Evolutionary conservation across 1,140 invertebrate species (phyloP).

Genomic region (Hylyphantes graminicola): DNA sequence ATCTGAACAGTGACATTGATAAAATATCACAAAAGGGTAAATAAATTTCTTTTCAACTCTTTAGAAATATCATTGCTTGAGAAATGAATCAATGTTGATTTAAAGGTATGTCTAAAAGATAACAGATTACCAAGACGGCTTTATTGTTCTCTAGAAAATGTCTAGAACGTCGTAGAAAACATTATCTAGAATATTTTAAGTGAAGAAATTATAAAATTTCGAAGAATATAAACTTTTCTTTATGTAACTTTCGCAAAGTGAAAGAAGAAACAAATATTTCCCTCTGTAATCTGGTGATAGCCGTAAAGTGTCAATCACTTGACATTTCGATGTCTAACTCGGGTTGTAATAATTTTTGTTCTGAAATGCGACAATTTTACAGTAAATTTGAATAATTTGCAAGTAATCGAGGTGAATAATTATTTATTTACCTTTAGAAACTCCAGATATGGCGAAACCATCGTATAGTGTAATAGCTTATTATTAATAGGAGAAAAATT

Average conservation of each 20-base stretch:
- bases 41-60: too few relatives aligned
- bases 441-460: constrained; percentile 59
- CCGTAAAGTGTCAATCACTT: background rate
- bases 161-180: background rate
- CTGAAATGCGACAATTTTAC: background rate
- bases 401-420: constrained; percentile 28
- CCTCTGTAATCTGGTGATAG: background rate
- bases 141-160: too few relatives aligned
- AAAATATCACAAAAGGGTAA: too few relatives aligned
- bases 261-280: constrained; percentile 33
- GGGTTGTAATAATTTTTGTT: background rate
- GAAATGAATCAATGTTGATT: too few relatives aligned
- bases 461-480: constrained; percentile 47
- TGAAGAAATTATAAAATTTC: background rate
- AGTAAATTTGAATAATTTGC: background rate
- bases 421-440: constrained; percentile 51
- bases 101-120: too few relatives aligned
- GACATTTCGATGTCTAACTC: background rate
- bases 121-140: too few relatives aligned
- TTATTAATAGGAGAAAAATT: constrained; percentile 53
- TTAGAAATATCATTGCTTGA: too few relatives aligned
- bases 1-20: too few relatives aligned
- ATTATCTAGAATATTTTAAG: background rate
- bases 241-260: constrained; percentile 1
- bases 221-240: constrained; percentile 8